These are phyloP conservation scores for Alethe castanea DNA, from an alignment of 2,113 vertebrate genomes.

Conservation along the genomic window DNA sequence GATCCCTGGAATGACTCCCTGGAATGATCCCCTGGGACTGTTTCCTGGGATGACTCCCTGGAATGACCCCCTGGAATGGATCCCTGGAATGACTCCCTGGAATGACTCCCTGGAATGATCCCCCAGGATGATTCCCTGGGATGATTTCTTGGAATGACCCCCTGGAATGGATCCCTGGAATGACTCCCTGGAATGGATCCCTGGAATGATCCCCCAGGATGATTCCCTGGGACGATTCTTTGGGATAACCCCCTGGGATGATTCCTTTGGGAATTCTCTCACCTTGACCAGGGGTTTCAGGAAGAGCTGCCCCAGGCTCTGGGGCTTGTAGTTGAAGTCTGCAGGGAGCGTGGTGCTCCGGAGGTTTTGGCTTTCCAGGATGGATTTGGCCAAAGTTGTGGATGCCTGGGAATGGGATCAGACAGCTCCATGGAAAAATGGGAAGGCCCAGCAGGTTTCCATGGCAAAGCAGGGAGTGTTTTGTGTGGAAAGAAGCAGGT, in stretches of 20 bases:
- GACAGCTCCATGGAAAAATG: not conserved
- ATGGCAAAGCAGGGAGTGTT: not conserved
- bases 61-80: not conserved
- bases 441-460: not conserved
- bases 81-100: accelerated
- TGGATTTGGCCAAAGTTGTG: slow-evolving; percentile 78
- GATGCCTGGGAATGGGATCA: slow-evolving; percentile 73
- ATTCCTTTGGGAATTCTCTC: not conserved
- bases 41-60: too few relatives aligned
- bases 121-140: too few relatives aligned
- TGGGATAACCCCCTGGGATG: too few relatives aligned
- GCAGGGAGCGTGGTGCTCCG: slow-evolving; percentile 84
- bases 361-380: slow-evolving; percentile 72
- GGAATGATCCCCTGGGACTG: accelerated
- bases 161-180: too few relatives aligned
- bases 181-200: too few relatives aligned
- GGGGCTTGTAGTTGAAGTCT: slow-evolving; percentile 86
- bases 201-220: accelerated
- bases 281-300: slow-evolving; percentile 77
- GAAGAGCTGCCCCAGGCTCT: slow-evolving; percentile 78
- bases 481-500: not conserved
- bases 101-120: too few relatives aligned
- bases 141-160: too few relatives aligned
- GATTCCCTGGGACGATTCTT: too few relatives aligned
- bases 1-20: too few relatives aligned